Percentiles rank a stretch among this genome's conserved stretches.
phyloP scores from a whole-genome alignment of 2,113 vertebrate genomes.

The Melanocharis versteri region DNA sequence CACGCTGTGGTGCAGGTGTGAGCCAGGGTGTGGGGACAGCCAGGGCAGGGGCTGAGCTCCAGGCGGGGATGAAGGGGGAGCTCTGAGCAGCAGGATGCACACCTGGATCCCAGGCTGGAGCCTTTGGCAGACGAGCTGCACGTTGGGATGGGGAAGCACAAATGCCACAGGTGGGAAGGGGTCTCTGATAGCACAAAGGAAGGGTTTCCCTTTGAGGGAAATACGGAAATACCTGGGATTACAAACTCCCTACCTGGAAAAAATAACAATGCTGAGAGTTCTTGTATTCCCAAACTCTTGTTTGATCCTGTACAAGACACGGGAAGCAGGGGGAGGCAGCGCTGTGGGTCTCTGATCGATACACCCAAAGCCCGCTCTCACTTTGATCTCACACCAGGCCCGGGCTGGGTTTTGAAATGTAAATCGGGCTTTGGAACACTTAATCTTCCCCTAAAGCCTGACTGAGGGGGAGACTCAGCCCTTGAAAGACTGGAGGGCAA shows the following conservation, averaged over 20 bases:
- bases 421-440: constrained; percentile 40
- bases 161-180: neutral
- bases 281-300: neutral
- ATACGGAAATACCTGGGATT: neutral
- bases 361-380: neutral
- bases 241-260: neutral
- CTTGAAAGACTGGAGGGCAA: neutral
- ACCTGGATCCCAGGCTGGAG: accelerated
- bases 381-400: constrained; percentile 41
- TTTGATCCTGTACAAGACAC: neutral
- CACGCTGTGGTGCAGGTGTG: neutral
- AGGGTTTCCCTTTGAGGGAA: neutral
- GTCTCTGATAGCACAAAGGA: neutral
- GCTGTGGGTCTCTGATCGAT: neutral
- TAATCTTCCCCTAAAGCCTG: constrained; percentile 43
- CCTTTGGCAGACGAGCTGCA: neutral
- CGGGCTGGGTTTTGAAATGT: constrained; percentile 56
- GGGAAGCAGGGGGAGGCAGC: neutral
- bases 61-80: neutral
- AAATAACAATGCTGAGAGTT: neutral
- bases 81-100: neutral
- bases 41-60: neutral
- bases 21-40: neutral
- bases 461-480: neutral
- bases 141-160: neutral